Percentiles rank a stretch among this genome's conserved stretches.
These are phyloP conservation scores for Lycaon pictus DNA, from an alignment of 2,113 vertebrate genomes.

Conservation along the genomic window DNA sequence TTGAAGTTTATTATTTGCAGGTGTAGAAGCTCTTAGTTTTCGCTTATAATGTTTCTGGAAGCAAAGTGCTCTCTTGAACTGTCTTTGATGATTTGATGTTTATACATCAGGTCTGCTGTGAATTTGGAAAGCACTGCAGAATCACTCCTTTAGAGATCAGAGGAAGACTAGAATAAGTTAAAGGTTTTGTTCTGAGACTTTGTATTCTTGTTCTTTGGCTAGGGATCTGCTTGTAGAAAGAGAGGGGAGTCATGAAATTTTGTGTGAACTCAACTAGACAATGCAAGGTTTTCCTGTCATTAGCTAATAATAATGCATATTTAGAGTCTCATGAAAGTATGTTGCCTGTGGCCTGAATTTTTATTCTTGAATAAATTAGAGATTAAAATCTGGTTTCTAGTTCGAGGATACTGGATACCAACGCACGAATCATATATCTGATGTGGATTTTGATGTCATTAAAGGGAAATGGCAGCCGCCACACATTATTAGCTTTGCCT, in stretches of 20 bases:
- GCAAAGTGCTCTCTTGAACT: slow-evolving; percentile 36
- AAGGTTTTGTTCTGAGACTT: slow-evolving; percentile 42
- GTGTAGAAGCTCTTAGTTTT: slow-evolving; percentile 62
- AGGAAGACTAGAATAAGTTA: slow-evolving; percentile 20
- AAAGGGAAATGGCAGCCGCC: slow-evolving; percentile 30
- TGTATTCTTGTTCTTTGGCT: slow-evolving; percentile 2
- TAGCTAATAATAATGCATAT: slow-evolving; percentile 43
- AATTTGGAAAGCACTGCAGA: slow-evolving; percentile 55
- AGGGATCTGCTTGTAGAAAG: slow-evolving; percentile 2
- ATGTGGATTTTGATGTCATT: slow-evolving; percentile 62
- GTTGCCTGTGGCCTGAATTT: slow-evolving; percentile 39
- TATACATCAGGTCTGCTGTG: slow-evolving; percentile 55
- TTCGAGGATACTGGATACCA: slow-evolving; percentile 30
- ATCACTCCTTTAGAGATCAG: slow-evolving; percentile 44
- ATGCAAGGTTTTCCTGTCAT: slow-evolving; percentile 29
- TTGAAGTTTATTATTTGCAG: slow-evolving; percentile 80
- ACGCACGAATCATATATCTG: neutral
- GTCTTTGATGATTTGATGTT: slow-evolving; percentile 66
- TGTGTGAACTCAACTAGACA: slow-evolving; percentile 30
- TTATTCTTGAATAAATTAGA: slow-evolving; percentile 61
- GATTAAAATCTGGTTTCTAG: slow-evolving; percentile 59
- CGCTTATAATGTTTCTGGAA: slow-evolving; percentile 58
- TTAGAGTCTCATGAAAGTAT: slow-evolving; percentile 58
- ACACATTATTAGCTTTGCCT: neutral
- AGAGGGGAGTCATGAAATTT: slow-evolving; percentile 25